Base-by-base conservation (phyloP, 2,888 invertebrate genomes). In the Spilarctia lutea region DNA sequence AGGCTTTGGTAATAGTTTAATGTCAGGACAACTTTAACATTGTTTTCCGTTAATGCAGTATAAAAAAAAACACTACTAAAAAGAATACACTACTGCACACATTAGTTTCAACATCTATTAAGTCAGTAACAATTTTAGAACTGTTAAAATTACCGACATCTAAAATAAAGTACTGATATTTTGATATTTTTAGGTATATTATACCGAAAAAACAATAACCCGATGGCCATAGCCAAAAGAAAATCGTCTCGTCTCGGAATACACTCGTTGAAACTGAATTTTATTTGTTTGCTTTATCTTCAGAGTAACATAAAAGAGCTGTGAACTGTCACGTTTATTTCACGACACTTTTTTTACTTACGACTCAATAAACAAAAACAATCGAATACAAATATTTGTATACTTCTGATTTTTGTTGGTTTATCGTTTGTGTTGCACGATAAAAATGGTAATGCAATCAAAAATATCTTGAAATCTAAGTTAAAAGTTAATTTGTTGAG, bases 331-430 rank as follows among this genome's bases (percentile, higher is more conserved):
- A 88, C 91, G 88, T 93, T 93, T 94, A 91, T 92, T 90, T 90
- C 86, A 79, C 86, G 83, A 87, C 83, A 88, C 87, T 90, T 93
- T 91, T 83, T 93, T 92, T 92, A 91, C 92, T 94, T 90, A 93
- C 93, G 93, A 90, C 91, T 91, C 92, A 87, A 92, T 94, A 94
- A 94, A 94, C 92, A 93, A 90, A 91, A 88, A 91, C 91, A 91
- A 91, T 93, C 91, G 90, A 84, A 86, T 85, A 82, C 91, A 93
- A 94, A 95, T 93, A 94, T 94, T 94, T 91, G 90, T 86, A 88
- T 87, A 84, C 85, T 86, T 89, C 89, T 90, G 87, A 89, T 90
- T 90, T 83, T 81, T 86, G 79, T 85, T 86, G 87, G 80, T 76
- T 77, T 75, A 80, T 81, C 82, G 71, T 83, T 80, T 81, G 35